These are phyloP conservation scores for Mus minutoides DNA, from an alignment of 2,797 vertebrate genomes.

Conservation along the genomic window DNA sequence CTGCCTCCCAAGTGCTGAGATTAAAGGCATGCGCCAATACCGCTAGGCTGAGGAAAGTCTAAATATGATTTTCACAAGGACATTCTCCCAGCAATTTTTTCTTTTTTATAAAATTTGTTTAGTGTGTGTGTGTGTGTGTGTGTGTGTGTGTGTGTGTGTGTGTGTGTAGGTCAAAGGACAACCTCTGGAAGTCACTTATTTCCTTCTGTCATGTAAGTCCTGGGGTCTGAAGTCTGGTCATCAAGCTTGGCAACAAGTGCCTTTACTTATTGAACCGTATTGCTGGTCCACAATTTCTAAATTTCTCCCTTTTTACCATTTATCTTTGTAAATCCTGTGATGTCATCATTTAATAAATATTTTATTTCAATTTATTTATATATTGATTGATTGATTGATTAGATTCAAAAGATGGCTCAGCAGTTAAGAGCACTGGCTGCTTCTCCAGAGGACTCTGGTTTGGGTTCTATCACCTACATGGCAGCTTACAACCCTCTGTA, in stretches of 20 bases:
- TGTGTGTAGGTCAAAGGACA: not conserved
- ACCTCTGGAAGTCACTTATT: not conserved
- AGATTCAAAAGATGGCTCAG: not conserved
- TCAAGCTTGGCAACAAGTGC: not conserved
- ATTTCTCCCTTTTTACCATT: not conserved
- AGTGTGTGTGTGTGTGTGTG: too few relatives aligned
- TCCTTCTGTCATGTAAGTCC: not conserved
- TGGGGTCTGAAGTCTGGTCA: too few relatives aligned
- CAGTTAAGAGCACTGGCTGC: not conserved
- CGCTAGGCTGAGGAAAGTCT: not conserved
- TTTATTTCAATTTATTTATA: slow-evolving; percentile 16
- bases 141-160: not conserved
- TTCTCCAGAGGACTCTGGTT: not conserved
- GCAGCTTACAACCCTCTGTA: not conserved
- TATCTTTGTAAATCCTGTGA: not conserved
- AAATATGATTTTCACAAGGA: not conserved
- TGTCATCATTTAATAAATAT: slow-evolving; percentile 1
- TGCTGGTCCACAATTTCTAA: not conserved
- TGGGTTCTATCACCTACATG: not conserved
- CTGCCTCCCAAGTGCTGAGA: too few relatives aligned
- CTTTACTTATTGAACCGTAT: not conserved
- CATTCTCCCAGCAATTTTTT: not conserved
- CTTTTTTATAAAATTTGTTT: too few relatives aligned
- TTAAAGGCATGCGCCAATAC: too few relatives aligned
- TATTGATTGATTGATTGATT: not conserved